Conservation (phyloP, 1,140 invertebrate genomes). For the Apocrypta bakeri region DNA sequence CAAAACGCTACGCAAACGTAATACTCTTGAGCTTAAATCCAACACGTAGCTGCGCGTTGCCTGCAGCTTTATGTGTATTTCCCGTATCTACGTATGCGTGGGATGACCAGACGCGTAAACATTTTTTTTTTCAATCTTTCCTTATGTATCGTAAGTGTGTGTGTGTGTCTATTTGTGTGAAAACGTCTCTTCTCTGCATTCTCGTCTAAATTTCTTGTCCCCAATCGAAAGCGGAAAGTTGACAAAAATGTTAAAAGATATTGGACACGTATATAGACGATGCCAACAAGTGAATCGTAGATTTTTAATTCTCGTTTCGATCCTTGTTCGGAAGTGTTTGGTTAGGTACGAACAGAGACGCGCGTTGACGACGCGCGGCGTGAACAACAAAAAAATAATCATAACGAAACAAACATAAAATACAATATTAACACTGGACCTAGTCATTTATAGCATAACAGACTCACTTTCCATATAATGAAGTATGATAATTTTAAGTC, state of each 20-base stretch:
- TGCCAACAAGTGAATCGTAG: neutral
- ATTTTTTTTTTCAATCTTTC: neutral
- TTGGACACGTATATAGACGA: neutral
- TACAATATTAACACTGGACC: slow-evolving; percentile 75
- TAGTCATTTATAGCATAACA: slow-evolving; percentile 67
- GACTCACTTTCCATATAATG: slow-evolving; percentile 66
- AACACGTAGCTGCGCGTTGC: slow-evolving; percentile 60
- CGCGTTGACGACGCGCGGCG: slow-evolving; percentile 72
- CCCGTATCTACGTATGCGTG: neutral
- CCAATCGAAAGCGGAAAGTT: neutral
- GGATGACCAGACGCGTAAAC: neutral
- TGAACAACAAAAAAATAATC: slow-evolving; percentile 72
- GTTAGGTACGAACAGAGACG: slow-evolving; percentile 66
- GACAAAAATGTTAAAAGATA: slow-evolving; percentile 11
- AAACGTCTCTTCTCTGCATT: neutral
- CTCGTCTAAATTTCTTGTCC: neutral
- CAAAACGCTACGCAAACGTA: slow-evolving; percentile 73
- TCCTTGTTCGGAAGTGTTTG: slow-evolving; percentile 26
- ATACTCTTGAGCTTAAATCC: slow-evolving; percentile 74
- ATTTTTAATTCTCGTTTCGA: neutral
- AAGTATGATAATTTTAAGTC: slow-evolving; percentile 43
- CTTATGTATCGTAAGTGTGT: neutral
- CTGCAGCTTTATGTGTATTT: slow-evolving; percentile 53
- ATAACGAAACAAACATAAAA: slow-evolving; percentile 76
- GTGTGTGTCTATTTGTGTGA: neutral